phyloP scores from a whole-genome alignment of 2,888 invertebrate species.

The Malachius bipustulatus region DNA sequence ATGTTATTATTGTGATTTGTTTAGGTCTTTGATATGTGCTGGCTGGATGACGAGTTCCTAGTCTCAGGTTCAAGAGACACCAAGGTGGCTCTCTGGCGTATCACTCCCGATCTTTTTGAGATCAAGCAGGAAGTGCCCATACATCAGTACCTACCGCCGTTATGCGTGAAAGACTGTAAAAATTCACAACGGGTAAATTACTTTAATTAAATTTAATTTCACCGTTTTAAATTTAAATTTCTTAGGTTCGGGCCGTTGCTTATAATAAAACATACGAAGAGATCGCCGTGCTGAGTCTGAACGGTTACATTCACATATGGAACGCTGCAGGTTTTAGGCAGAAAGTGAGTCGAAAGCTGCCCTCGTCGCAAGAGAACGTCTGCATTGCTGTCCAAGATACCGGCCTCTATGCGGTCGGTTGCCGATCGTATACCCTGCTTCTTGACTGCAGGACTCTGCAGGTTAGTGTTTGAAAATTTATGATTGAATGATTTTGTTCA shows the following conservation, averaged over 20 bases:
- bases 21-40: slow-evolving; percentile 75
- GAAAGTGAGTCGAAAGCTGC: slow-evolving; percentile 75
- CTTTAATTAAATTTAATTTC: slow-evolving; percentile 22
- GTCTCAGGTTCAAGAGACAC: slow-evolving; percentile 91
- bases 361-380: slow-evolving; percentile 85
- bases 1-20: slow-evolving; percentile 6
- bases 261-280: slow-evolving; percentile 79
- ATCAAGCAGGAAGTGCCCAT: slow-evolving; percentile 41
- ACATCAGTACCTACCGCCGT: slow-evolving; percentile 49
- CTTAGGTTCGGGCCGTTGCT: slow-evolving; percentile 65
- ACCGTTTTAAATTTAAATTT: slow-evolving; percentile 11
- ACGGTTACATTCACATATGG: slow-evolving; percentile 91
- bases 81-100: slow-evolving; percentile 80
- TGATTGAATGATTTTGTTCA: slow-evolving; percentile 7
- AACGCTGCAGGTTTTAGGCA: slow-evolving; percentile 81
- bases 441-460: slow-evolving; percentile 81
- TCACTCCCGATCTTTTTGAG: slow-evolving; percentile 41
- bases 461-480: slow-evolving; percentile 34
- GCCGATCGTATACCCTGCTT: slow-evolving; percentile 82
- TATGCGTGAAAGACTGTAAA: slow-evolving; percentile 64
- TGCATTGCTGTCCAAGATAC: slow-evolving; percentile 80
- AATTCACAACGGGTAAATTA: slow-evolving; percentile 51
- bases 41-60: slow-evolving; percentile 91
- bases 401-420: slow-evolving; percentile 87
- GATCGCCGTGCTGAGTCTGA: slow-evolving; percentile 81